Evolutionary conservation across 2,113 vertebrate species (phyloP).

Genomic region (Sander vitreus): DNA sequence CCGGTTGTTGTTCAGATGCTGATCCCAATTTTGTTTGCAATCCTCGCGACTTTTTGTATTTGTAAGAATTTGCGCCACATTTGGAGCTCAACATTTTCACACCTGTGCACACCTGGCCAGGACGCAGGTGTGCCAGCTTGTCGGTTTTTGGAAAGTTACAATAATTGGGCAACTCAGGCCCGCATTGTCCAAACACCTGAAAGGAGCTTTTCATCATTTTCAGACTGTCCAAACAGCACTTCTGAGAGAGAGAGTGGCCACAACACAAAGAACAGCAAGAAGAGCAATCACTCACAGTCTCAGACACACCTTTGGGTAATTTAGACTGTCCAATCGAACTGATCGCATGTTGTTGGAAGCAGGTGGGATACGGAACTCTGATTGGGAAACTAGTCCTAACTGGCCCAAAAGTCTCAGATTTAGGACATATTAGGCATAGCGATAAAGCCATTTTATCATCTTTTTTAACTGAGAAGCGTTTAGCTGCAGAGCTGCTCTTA

Average conservation of each 20-base stretch:
- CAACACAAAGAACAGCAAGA: constrained; percentile 26
- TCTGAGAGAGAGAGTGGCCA: constrained; percentile 3
- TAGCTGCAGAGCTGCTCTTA: constrained; percentile 32
- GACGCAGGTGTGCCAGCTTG: constrained; percentile 42
- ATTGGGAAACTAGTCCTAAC: constrained; percentile 7
- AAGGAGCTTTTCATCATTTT: constrained; percentile 54
- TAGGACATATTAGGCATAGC: background rate
- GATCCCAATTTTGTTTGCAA: background rate
- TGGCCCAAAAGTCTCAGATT: background rate
- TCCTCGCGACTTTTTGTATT: background rate
- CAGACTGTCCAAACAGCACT: constrained; percentile 47
- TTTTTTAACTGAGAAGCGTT: constrained; percentile 28
- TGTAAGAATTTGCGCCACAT: constrained; percentile 13
- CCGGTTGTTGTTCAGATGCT: background rate
- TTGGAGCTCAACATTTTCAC: constrained; percentile 34
- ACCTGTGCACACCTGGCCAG: constrained; percentile 53
- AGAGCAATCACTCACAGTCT: constrained; percentile 46
- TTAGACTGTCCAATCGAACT: constrained; percentile 8
- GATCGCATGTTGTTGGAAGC: constrained; percentile 7
- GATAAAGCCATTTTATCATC: constrained; percentile 17
- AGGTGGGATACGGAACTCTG: background rate
- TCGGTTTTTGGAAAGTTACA: constrained; percentile 25
- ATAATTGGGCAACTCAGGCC: constrained; percentile 26
- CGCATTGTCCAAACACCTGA: constrained; percentile 32
- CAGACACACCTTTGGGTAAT: constrained; percentile 31